phyloP scores from a whole-genome alignment of 2,888 invertebrate species.

The Drosophila imparisetae region DNA sequence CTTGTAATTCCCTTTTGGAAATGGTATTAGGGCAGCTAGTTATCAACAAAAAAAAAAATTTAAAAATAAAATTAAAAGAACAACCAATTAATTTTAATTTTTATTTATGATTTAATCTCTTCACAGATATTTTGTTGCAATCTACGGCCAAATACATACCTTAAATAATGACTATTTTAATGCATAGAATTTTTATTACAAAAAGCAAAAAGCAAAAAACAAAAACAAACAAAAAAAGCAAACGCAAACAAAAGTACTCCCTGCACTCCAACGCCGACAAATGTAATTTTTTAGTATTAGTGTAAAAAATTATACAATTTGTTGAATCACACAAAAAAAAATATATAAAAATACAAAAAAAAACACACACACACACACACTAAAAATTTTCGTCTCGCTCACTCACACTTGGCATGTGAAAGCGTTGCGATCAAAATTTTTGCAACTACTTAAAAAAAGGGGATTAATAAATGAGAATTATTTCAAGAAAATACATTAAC shows the following conservation, averaged over 20 bases:
- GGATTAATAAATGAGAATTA: conserved; percentile 18
- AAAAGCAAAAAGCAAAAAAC: conserved; percentile 46
- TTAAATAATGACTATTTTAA: conserved; percentile 78
- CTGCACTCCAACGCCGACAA: conserved; percentile 76
- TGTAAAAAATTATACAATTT: conserved; percentile 70
- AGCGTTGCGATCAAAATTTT: conserved; percentile 14
- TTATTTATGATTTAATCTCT: conserved; percentile 83
- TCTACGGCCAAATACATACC: conserved; percentile 84
- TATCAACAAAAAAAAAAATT: conserved; percentile 35
- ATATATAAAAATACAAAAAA: conserved; percentile 13
- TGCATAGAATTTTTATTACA: conserved; percentile 70
- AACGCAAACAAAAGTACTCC: conserved; percentile 49
- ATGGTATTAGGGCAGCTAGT: conserved; percentile 65
- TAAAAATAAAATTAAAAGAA: conserved; percentile 38
- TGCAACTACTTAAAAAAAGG: conserved; percentile 62
- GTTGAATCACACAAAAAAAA: conserved; percentile 60
- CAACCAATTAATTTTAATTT: conserved; percentile 72
- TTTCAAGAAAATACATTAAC: conserved; percentile 35
- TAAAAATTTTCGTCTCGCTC: conserved; percentile 17
- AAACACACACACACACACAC: conserved; percentile 9
- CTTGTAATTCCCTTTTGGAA: conserved; percentile 62
- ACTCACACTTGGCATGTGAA: conserved; percentile 5
- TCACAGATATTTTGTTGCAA: conserved; percentile 84
- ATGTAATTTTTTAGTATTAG: conserved; percentile 75
- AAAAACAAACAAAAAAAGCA: conserved; percentile 30